Evolutionary conservation across 2,113 vertebrate genomes (phyloP), one percentile per base, ranked within the genome.

Genomic region (Pungitius pungitius): DNA sequence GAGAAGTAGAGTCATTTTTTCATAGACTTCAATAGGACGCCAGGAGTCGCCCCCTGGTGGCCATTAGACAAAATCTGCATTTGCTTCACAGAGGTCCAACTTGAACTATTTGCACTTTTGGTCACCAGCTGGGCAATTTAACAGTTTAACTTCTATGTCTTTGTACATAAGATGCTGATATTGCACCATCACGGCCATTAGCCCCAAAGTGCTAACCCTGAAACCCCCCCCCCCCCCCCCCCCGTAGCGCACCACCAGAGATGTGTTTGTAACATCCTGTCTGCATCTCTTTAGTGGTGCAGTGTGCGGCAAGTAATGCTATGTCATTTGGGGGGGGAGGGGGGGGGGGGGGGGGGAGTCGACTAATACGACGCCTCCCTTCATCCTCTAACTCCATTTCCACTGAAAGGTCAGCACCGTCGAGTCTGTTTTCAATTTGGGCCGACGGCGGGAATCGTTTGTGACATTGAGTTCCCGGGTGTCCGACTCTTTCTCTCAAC

Each of bases 341-440:
- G 33, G n/a, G n/a, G n/a, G n/a, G n/a, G n/a, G n/a, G n/a, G n/a
- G n/a, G n/a, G n/a, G n/a, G n/a, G n/a, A n/a, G n/a, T 43, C 26
- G 22, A 26, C 14, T 51, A 33, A 65, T 42, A 45, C 13, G 8
- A 45, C 49, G 8, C n/a, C 22, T 60, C 49, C 30, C 40, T 62
- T 58, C 14, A 51, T 33, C 59, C 55, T 70, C 7, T 1, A 12
- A n/a, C 55, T 52, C 55, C 43, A 18, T 68, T 52, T 65, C 27
- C n/a, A 6, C 45, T 56, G 7, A 78, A 83, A 87, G 62, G 77
- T 87, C 76, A 77, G 37, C 24, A 0, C 75, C 49, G 75, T 66
- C 60, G 17, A 3, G 35, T 47, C 7, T 0, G 15, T 22, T 65
- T 56, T 45, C 22, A 2, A 1, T 33, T 11, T n/a, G n/a, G 54